Percentiles rank a stretch among this genome's conserved stretches.
Evolutionary conservation across 2,888 invertebrate species (phyloP).

Genomic region (Xestia rhomboidea): DNA sequence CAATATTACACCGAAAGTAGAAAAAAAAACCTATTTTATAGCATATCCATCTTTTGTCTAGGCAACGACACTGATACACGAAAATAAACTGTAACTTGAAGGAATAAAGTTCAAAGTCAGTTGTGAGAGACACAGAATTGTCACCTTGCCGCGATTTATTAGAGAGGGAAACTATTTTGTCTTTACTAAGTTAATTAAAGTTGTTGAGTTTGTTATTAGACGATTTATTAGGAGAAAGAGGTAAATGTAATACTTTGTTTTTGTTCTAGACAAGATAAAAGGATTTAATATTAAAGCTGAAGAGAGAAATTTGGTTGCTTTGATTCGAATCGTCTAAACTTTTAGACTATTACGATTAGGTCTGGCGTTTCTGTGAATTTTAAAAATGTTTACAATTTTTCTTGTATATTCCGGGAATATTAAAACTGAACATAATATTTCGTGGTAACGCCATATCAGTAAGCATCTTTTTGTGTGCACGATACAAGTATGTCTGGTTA

Average conservation of each 20-base stretch:
- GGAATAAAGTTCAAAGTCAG: slow-evolving; percentile 23
- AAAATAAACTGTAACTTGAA: slow-evolving; percentile 26
- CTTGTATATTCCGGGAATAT: background rate
- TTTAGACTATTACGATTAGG: background rate
- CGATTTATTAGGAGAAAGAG: slow-evolving; percentile 33
- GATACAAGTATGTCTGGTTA: background rate
- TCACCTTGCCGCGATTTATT: slow-evolving; percentile 55
- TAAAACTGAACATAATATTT: background rate
- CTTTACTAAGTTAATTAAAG: slow-evolving; percentile 58
- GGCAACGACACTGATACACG: background rate
- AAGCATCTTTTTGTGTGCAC: background rate
- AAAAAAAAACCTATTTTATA: slow-evolving; percentile 55
- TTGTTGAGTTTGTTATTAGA: slow-evolving; percentile 41
- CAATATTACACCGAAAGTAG: slow-evolving; percentile 55
- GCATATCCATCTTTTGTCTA: slow-evolving; percentile 56
- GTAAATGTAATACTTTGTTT: slow-evolving; percentile 2
- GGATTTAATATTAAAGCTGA: background rate
- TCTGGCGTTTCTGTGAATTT: background rate
- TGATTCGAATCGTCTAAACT: background rate
- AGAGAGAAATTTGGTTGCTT: background rate
- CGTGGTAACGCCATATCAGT: background rate
- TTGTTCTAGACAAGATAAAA: slow-evolving; percentile 2
- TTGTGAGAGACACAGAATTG: background rate
- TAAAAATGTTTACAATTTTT: too few relatives aligned
- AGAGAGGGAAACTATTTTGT: slow-evolving; percentile 43